Percentiles rank a stretch among this genome's conserved stretches.
phyloP scores from a whole-genome alignment of 2,113 vertebrate genomes.

The Psophia crepitans region DNA sequence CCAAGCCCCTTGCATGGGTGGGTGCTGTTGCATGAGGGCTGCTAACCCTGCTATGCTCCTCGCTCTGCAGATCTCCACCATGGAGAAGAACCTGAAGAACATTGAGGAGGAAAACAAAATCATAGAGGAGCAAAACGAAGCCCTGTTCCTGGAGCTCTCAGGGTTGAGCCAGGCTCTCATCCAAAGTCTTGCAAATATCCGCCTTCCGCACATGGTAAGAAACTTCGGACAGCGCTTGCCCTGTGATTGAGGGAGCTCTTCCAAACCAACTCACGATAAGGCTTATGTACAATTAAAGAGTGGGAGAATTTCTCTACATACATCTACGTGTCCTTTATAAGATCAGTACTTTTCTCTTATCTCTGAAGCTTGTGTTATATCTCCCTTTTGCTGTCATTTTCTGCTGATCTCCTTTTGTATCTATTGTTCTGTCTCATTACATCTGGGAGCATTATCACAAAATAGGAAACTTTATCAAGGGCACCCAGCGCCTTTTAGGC shows the following conservation, averaged over 20 bases:
- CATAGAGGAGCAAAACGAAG: slow-evolving; percentile 97
- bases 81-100: slow-evolving; percentile 97
- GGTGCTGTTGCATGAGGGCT: accelerated
- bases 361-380: slow-evolving; percentile 7
- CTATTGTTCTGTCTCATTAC: slow-evolving; percentile 59
- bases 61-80: slow-evolving; percentile 86
- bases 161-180: slow-evolving; percentile 97
- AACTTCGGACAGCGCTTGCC: neutral
- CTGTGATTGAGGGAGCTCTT: neutral
- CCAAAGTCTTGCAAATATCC: slow-evolving; percentile 95
- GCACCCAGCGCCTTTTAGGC: slow-evolving; percentile 39
- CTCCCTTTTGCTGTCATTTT: slow-evolving; percentile 56
- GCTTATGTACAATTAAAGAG: neutral
- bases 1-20: neutral
- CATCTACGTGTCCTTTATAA: neutral
- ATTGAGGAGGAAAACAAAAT: slow-evolving; percentile 98
- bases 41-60: neutral
- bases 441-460: slow-evolving; percentile 19
- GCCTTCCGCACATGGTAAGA: slow-evolving; percentile 96
- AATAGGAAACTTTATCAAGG: slow-evolving; percentile 64
- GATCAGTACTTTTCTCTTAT: slow-evolving; percentile 12
- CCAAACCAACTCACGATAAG: neutral
- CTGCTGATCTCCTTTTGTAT: slow-evolving; percentile 32
- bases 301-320: neutral
- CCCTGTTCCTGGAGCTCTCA: slow-evolving; percentile 96